phyloP scores from a whole-genome alignment of 2,113 vertebrate genomes.

The Oreochromis niloticus region DNA sequence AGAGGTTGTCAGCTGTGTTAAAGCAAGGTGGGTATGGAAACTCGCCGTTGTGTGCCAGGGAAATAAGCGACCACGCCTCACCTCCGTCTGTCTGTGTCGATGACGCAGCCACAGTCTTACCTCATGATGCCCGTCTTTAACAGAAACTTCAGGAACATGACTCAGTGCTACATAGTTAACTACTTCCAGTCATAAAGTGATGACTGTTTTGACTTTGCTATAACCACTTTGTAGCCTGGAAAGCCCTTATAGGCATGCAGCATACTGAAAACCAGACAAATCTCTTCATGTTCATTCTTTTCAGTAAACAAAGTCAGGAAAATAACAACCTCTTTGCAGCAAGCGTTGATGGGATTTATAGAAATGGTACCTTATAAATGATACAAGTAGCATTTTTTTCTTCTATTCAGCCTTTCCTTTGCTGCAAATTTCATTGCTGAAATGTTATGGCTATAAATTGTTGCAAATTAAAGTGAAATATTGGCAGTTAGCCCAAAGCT shows the following conservation, averaged over 20 bases:
- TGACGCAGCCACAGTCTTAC: constrained; percentile 25
- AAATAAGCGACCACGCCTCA: not conserved
- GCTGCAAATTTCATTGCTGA: not conserved
- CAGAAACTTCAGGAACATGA: constrained; percentile 21
- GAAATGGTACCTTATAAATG: not conserved
- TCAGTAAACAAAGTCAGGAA: not conserved
- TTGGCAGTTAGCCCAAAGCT: not conserved
- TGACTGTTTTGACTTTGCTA: not conserved
- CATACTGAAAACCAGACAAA: not conserved
- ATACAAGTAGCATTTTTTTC: not conserved
- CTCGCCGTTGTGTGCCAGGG: not conserved
- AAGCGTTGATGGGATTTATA: not conserved
- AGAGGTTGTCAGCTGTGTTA: constrained; percentile 5
- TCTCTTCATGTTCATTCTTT: not conserved
- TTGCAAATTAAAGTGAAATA: not conserved
- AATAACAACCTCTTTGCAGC: not conserved
- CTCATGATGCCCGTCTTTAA: constrained; percentile 26
- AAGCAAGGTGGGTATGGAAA: constrained; percentile 39
- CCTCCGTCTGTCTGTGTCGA: not conserved
- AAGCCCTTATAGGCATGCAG: not conserved
- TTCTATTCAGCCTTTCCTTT: not conserved
- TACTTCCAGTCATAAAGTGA: not conserved
- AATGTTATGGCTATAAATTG: not conserved
- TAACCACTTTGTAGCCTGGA: not conserved
- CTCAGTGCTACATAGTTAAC: constrained; percentile 8